phyloP scores from a whole-genome alignment of 2,113 vertebrate genomes.

The Lepus americanus region DNA sequence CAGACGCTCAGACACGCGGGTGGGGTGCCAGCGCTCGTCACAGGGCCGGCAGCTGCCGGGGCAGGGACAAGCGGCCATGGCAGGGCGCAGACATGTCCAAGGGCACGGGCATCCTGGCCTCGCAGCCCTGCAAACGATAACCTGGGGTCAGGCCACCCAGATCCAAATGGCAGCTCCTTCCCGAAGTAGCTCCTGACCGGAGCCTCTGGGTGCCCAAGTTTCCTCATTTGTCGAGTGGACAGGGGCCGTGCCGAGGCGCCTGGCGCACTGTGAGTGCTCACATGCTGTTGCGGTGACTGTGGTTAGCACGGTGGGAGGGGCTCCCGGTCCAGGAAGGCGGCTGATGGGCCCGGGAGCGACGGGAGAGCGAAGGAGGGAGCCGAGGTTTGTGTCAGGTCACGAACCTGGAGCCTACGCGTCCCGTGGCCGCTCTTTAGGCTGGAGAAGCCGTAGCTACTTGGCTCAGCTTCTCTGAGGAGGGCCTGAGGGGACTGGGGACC shows the following conservation, averaged over 20 bases:
- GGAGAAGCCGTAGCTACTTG: not conserved
- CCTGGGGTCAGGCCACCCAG: not conserved
- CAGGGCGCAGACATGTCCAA: not conserved
- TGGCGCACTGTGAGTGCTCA: not conserved
- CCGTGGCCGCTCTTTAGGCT: not conserved
- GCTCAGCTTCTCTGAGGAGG: not conserved
- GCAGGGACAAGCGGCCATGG: too few species aligned
- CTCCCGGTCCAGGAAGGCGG: fast-evolving
- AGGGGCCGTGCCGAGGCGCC: not conserved
- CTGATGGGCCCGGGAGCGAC: not conserved
- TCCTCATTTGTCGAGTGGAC: not conserved
- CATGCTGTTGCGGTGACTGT: not conserved
- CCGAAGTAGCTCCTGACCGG: not conserved
- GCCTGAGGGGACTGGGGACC: not conserved
- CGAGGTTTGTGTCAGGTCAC: not conserved
- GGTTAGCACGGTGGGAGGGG: not conserved
- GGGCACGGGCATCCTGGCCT: not conserved
- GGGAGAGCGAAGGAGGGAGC: not conserved
- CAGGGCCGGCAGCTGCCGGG: not conserved
- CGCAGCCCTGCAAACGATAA: not conserved
- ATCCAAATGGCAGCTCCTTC: not conserved
- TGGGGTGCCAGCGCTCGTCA: not conserved
- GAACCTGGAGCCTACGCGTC: too few species aligned
- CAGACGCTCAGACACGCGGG: not conserved
- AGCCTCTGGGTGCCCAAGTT: not conserved